Conservation (phyloP, 2,888 invertebrate species). For the Erebia palarica region DNA sequence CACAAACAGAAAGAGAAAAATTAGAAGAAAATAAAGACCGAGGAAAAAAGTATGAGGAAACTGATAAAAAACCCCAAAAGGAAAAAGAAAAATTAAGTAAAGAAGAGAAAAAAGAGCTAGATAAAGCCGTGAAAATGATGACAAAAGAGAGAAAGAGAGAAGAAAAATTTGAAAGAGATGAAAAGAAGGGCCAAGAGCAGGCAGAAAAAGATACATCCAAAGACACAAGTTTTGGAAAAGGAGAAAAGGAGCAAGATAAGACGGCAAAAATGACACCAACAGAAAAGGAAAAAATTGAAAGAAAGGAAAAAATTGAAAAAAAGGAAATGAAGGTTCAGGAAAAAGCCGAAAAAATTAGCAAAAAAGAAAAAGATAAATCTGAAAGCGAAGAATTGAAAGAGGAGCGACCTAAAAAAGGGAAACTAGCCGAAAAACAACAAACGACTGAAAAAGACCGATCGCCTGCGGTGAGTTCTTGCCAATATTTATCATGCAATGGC, state of each 20-base stretch:
- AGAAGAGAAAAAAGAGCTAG: neutral
- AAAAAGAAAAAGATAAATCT: slow-evolving; percentile 23
- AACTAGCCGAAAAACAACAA: slow-evolving; percentile 11
- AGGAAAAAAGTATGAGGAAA: neutral
- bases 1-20: slow-evolving; percentile 31
- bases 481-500: neutral
- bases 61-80: slow-evolving; percentile 14
- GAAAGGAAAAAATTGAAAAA: slow-evolving; percentile 9
- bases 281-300: slow-evolving; percentile 18
- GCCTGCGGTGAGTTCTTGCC: neutral
- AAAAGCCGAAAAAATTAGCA: slow-evolving; percentile 13
- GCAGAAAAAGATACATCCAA: neutral
- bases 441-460: slow-evolving; percentile 14
- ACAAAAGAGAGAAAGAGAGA: too few species aligned
- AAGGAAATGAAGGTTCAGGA: slow-evolving; percentile 17
- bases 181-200: neutral
- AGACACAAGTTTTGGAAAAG: neutral
- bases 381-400: slow-evolving; percentile 5
- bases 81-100: slow-evolving; percentile 24
- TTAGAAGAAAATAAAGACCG: neutral
- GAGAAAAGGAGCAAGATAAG: neutral
- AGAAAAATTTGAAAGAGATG: neutral
- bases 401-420: neutral
- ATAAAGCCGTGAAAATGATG: slow-evolving; percentile 15
- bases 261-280: neutral